These are phyloP conservation scores for sheep (Ovis aries) DNA, from an alignment of 2,113 vertebrate species.

Conservation along the genomic window DNA sequence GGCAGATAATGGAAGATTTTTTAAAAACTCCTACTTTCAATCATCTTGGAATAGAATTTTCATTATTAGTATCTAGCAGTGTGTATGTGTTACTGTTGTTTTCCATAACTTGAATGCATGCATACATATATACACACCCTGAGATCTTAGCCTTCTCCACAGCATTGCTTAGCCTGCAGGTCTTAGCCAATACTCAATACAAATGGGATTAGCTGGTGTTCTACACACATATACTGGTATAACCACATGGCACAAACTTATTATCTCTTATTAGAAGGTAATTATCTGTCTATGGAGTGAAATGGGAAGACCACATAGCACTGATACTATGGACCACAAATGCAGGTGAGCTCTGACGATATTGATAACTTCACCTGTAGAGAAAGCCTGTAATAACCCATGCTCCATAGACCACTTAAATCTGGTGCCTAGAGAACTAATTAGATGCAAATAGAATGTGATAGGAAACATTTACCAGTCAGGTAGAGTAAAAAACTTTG, in stretches of 20 bases:
- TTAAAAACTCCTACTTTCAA: neutral
- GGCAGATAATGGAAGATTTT: neutral
- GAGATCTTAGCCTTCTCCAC: neutral
- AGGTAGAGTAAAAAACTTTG: slow-evolving; percentile 67
- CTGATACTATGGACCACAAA: neutral
- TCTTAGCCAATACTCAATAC: neutral
- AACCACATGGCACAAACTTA: neutral
- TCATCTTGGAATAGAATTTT: neutral
- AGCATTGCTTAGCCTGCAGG: neutral
- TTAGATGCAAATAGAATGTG: slow-evolving; percentile 70
- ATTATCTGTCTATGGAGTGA: neutral
- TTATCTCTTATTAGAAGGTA: slow-evolving; percentile 24
- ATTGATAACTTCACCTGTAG: slow-evolving; percentile 28
- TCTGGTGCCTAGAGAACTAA: slow-evolving; percentile 53
- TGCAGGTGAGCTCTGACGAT: neutral
- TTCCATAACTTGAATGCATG: neutral
- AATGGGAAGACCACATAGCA: neutral
- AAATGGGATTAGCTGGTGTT: neutral
- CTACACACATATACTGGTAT: neutral
- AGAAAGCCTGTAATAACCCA: slow-evolving; percentile 34
- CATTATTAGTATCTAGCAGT: neutral
- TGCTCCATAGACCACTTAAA: slow-evolving; percentile 45
- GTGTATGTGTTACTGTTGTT: neutral
- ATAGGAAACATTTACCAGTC: slow-evolving; percentile 63
- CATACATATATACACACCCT: neutral